Percentiles rank a stretch among this genome's conserved stretches.
Conservation (phyloP, 2,888 invertebrate species). For the Eulithis testata region DNA sequence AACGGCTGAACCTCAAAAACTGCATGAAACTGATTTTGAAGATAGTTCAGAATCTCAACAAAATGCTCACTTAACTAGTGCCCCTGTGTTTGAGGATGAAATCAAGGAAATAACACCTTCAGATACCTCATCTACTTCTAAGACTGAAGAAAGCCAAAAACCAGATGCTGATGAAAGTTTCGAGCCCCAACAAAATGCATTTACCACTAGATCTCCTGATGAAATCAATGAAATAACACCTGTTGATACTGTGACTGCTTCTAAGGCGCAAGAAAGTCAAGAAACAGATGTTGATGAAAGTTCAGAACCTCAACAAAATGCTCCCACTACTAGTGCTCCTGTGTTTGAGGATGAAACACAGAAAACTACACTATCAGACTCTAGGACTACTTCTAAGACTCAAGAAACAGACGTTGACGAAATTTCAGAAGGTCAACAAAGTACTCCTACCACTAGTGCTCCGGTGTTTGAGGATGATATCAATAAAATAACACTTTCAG, state of each 20-base stretch:
- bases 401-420: slow-evolving; percentile 10
- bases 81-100: slow-evolving; percentile 23
- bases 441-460: slow-evolving; percentile 15
- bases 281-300: slow-evolving; percentile 7
- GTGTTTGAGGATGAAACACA: slow-evolving; percentile 16
- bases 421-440: slow-evolving; percentile 16
- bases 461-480: slow-evolving; percentile 17
- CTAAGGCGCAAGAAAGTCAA: slow-evolving; percentile 8
- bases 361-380: slow-evolving; percentile 14
- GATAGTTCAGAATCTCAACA: slow-evolving; percentile 17
- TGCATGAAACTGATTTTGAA: slow-evolving; percentile 10
- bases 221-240: slow-evolving; percentile 14
- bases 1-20: slow-evolving; percentile 12
- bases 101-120: slow-evolving; percentile 11
- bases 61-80: slow-evolving; percentile 16
- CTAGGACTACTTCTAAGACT: slow-evolving; percentile 8
- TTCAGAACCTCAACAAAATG: slow-evolving; percentile 10
- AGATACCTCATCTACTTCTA: slow-evolving; percentile 10
- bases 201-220: slow-evolving; percentile 24
- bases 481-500: slow-evolving; percentile 10
- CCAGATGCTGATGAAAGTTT: slow-evolving; percentile 17
- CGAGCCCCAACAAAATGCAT: slow-evolving; percentile 8
- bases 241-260: slow-evolving; percentile 5
- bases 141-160: slow-evolving; percentile 11
- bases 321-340: slow-evolving; percentile 15